A percentile compares a stretch with the other conserved stretches of the same genome.
phyloP scores from a whole-genome alignment of 2,113 vertebrate genomes.

The Charadrius vociferus region DNA sequence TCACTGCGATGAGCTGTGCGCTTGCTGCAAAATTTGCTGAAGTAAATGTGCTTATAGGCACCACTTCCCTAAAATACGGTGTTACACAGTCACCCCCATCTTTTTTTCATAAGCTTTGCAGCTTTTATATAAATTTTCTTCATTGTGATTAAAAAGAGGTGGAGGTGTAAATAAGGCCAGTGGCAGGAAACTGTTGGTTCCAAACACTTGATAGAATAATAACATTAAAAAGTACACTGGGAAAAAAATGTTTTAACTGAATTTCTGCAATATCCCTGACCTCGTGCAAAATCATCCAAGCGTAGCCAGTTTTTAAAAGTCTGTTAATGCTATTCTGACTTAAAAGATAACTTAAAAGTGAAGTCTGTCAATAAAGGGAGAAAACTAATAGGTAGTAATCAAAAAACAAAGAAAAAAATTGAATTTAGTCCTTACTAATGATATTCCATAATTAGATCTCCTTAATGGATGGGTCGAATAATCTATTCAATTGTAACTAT shows the following conservation, averaged over 20 bases:
- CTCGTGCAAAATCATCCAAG: not conserved
- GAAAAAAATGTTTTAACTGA: not conserved
- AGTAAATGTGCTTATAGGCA: not conserved
- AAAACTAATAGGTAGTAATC: not conserved
- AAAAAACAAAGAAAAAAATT: not conserved
- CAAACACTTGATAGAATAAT: not conserved
- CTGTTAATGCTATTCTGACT: not conserved
- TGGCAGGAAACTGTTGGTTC: not conserved
- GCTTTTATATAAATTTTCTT: not conserved
- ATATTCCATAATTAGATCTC: conserved; percentile 27
- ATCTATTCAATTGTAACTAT: conserved; percentile 20
- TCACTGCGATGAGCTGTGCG: not conserved
- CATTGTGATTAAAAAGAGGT: not conserved
- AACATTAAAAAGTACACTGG: not conserved
- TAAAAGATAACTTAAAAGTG: not conserved
- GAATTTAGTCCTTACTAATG: not conserved
- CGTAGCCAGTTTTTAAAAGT: not conserved
- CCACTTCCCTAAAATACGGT: not conserved
- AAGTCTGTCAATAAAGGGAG: conserved; percentile 25
- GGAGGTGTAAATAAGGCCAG: not conserved
- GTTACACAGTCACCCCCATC: not conserved
- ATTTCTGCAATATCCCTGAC: not conserved
- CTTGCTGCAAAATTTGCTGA: not conserved
- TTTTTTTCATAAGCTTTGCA: not conserved
- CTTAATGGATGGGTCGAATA: conserved; percentile 15